Base-by-base conservation (phyloP, 2,113 vertebrate species). In the Puntigrus tetrazona region DNA sequence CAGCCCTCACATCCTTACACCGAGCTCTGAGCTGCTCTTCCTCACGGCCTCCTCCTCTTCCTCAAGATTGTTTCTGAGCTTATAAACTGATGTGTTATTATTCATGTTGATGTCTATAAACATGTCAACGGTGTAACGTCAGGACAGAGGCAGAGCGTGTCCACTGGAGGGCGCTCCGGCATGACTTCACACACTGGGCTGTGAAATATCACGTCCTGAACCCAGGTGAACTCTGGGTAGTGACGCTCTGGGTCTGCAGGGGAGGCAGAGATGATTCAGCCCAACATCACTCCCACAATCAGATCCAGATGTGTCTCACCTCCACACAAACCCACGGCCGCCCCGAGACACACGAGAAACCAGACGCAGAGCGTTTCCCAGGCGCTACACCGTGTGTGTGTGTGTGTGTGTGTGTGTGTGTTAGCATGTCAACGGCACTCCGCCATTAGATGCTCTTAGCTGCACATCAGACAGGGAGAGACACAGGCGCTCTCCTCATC, bases 191-290 rank as follows among this genome's bases (percentile, higher is more conserved):
- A 41, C 69, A 43, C 69, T 0, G 9, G 36, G 36, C 69, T 72
- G 69, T 43, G 2, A 14, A 43, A 69, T 1, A 22, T 69, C 65
- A 69, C 38, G 65, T 36, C 31, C 65, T 69, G 65, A 72, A 72
- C 38, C 22, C 36, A 72, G 69, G n/a, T 72, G 69, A 72, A 43
- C 69, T 43, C n/a, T 72, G 69, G 38, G n/a, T 43, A 25, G 10
- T 72, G 69, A 72, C 38, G 5, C 69, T 41, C 22, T n/a, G 18
- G 18, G 9, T 69, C 65, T 69, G 65, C 20, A 69, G 65, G 59
- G 69, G 69, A 72, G 69, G 38, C 69, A 25, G 69, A 43, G 69
- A 72, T 72, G 69, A 72, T 72, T 72, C 69, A 43, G 69, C 69
- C 69, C 65, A 36, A 72, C 69, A 25, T 38, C 67, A 70, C 34